These are phyloP conservation scores for Brachyhypopomus gauderio DNA, from an alignment of 2,113 vertebrate genomes.

Conservation along the genomic window DNA sequence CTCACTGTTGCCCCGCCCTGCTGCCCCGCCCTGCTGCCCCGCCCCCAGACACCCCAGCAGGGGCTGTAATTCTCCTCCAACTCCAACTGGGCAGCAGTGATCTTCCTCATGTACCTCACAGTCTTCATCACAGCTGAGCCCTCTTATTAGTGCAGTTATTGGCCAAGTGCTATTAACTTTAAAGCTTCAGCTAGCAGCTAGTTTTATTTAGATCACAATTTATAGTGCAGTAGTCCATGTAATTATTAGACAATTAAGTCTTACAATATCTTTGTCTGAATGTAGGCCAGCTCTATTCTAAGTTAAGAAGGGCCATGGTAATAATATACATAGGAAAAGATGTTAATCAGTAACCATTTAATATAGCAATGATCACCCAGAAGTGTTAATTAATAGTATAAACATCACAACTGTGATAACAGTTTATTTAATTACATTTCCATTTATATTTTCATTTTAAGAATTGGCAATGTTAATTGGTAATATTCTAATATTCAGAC, in stretches of 20 bases:
- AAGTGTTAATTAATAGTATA: neutral
- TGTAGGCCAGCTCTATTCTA: neutral
- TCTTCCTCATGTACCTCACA: slow-evolving; percentile 48
- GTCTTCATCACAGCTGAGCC: slow-evolving; percentile 49
- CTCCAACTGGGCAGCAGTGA: slow-evolving; percentile 5
- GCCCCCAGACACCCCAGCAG: slow-evolving; percentile 24
- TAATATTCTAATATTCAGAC: neutral
- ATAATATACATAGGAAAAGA: neutral
- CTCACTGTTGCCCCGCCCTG: slow-evolving; percentile 36
- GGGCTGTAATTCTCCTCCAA: too few species aligned
- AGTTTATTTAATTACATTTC: neutral
- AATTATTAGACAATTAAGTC: slow-evolving; percentile 21
- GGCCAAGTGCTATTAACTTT: slow-evolving; percentile 1
- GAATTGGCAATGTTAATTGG: neutral
- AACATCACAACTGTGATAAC: neutral
- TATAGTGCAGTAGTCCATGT: slow-evolving; percentile 30
- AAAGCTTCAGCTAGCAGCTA: slow-evolving; percentile 1
- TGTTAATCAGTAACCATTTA: slow-evolving; percentile 2
- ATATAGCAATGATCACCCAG: neutral
- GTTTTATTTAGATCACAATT: slow-evolving; percentile 12
- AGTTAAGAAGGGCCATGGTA: slow-evolving; percentile 9
- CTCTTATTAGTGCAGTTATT: slow-evolving; percentile 46
- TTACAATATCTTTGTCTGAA: neutral
- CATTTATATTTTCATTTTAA: neutral
- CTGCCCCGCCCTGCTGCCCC: slow-evolving; percentile 40